A percentile compares a stretch with the other conserved stretches of the same genome.
These are phyloP conservation scores for Caenorhabditis doughertyi DNA, from an alignment of 2,888 invertebrate species.

Conservation along the genomic window DNA sequence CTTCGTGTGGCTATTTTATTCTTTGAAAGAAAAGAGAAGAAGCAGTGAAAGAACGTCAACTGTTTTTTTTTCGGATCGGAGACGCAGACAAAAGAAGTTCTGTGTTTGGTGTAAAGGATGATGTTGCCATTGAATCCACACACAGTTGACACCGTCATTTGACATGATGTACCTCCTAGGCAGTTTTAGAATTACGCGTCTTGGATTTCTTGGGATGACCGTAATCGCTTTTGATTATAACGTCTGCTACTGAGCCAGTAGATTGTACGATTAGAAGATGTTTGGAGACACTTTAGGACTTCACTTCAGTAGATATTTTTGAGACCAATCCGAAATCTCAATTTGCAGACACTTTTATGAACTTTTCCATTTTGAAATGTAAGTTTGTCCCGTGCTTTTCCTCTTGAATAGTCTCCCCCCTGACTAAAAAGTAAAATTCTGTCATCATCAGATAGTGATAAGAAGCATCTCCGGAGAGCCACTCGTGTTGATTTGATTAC, in stretches of 20 bases:
- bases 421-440: conserved; percentile 21
- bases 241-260: too few species aligned
- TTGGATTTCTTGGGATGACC: not conserved
- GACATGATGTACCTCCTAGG: conserved; percentile 29
- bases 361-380: too few species aligned
- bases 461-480: conserved; percentile 18
- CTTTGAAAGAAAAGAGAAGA: conserved; percentile 17
- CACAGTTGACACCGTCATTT: conserved; percentile 2
- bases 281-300: too few species aligned
- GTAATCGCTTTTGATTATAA: not conserved
- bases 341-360: too few species aligned
- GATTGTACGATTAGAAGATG: too few species aligned
- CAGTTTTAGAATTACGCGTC: not conserved
- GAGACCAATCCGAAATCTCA: too few species aligned
- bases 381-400: too few species aligned
- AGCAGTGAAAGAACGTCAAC: conserved; percentile 5
- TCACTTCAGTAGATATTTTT: too few species aligned
- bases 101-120: conserved; percentile 13
- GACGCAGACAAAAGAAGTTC: conserved; percentile 23
- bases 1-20: conserved; percentile 39
- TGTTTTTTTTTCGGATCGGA: conserved; percentile 26
- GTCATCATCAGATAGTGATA: conserved; percentile 21
- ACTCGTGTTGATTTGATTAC: conserved; percentile 31
- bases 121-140: conserved; percentile 17
- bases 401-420: not conserved